Conservation (phyloP, 1,140 invertebrate species). For the Lasaia peninsularis region DNA sequence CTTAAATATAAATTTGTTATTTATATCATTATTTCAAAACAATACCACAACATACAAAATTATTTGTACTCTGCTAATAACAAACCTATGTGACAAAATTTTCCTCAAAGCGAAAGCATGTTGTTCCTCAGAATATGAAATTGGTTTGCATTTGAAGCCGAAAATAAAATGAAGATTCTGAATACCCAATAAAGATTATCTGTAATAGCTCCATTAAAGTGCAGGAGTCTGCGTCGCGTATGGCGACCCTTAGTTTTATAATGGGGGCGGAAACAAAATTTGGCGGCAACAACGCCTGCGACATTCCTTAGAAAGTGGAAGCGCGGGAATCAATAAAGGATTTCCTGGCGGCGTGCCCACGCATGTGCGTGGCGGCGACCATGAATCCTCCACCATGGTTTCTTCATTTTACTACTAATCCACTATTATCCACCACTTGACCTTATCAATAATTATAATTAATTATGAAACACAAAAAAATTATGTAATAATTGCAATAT, state of each 20-base stretch:
- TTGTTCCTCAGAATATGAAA: neutral
- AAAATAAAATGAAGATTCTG: neutral
- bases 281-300: conserved; percentile 65
- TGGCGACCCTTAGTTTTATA: conserved; percentile 54
- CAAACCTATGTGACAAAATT: neutral
- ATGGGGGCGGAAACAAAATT: conserved; percentile 53
- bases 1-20: too few relatives aligned
- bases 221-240: conserved; percentile 39
- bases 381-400: neutral
- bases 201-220: conserved; percentile 34
- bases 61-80: too few relatives aligned
- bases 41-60: too few relatives aligned
- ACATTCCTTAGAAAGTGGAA: conserved; percentile 71
- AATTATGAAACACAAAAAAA: neutral
- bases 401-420: conserved; percentile 4
- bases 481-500: neutral
- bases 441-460: neutral
- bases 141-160: neutral
- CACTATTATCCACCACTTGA: neutral
- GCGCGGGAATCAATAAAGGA: conserved; percentile 76
- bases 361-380: conserved; percentile 65
- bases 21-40: too few relatives aligned
- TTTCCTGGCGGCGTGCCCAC: conserved; percentile 73
- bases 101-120: neutral
- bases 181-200: conserved; percentile 23